Base-by-base conservation (phyloP, 2,113 vertebrate genomes). In the Carollia perspicillata region DNA sequence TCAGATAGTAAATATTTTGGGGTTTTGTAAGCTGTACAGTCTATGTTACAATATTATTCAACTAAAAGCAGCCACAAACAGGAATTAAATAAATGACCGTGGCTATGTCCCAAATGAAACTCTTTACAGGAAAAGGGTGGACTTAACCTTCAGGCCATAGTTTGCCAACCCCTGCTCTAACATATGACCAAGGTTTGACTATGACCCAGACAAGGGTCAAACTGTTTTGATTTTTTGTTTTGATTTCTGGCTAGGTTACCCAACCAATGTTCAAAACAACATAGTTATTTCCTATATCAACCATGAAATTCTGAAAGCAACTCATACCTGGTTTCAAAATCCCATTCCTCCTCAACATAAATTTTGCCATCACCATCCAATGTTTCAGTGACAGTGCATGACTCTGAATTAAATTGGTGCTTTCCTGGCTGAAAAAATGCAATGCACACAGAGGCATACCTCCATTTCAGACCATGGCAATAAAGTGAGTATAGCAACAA, bases 291-390 rank as follows among this genome's bases (percentile, higher is more conserved):
- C 65, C 40, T 90, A 33, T 75, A 47, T 65, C 65, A 30, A 23
- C 8, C 91, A 93, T 75, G 51, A 93, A 88, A 94, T 90, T 81
- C 65, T 65, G 68, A 90, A 90, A 96, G 58, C 40, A 71, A 88
- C 88, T 88, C 11, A 12, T 66, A 87, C 35, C n/a, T 81, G 35
- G 90, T 42, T 84, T 53, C 71, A 93, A 95, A 94, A 95, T 66
- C 14, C n/a, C 16, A 87, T 22, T 88, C 30, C 23, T 69, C 35
- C 69, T 81, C 49, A 93, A 74, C 26, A 91, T 47, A 30, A 77
- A 89, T 33, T 80, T 28, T 80, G 51, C 93, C 65, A 75, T 71
- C 53, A 94, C 30, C 72, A 49, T 40, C 33, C 44, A 80, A 30
- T n/a, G 84, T 53, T 72, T 79, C 42, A 90, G 30, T 44, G 28